These are phyloP conservation scores for Hormaphis cornu DNA, from an alignment of 1,140 invertebrate species.

Conservation along the genomic window DNA sequence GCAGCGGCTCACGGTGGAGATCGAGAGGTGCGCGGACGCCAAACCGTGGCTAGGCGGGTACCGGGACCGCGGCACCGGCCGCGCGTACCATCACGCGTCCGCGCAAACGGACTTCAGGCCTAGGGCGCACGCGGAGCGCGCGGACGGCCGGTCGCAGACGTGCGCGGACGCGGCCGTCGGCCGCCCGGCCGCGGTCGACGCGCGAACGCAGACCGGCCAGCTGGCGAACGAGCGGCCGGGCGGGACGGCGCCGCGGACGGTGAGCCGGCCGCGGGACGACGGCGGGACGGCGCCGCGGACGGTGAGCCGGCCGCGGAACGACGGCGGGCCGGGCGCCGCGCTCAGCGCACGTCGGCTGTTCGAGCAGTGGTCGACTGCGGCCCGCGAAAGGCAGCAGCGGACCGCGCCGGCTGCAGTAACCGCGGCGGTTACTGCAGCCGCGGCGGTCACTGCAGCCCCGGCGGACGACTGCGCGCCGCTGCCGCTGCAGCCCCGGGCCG, in stretches of 20 bases:
- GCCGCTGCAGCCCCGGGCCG: too few relatives aligned
- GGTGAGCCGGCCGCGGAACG: not conserved
- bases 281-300: not conserved
- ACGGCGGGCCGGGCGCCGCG: not conserved
- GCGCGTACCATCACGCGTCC: constrained; percentile 33
- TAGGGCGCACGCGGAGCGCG: not conserved
- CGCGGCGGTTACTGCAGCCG: too few relatives aligned
- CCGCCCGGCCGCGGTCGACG: not conserved
- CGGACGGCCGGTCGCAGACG: not conserved
- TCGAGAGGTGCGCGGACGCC: constrained; percentile 27
- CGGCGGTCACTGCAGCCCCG: too few relatives aligned
- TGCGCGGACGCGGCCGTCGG: not conserved
- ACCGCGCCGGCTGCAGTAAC: too few relatives aligned
- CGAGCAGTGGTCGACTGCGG: not conserved
- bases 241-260: constrained; percentile 11
- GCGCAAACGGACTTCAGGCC: constrained; percentile 33
- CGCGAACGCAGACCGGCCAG: constrained; percentile 26
- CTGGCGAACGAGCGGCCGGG: too few relatives aligned
- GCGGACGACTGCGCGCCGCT: not conserved
- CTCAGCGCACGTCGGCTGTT: too few relatives aligned
- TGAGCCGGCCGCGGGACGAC: not conserved
- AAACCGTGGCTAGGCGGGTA: constrained; percentile 37
- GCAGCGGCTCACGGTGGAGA: constrained; percentile 35
- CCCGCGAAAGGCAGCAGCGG: too few relatives aligned
- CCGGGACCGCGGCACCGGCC: constrained; percentile 28